phyloP scores from a whole-genome alignment of 2,888 invertebrate species.

The Coelopa pilipes region DNA sequence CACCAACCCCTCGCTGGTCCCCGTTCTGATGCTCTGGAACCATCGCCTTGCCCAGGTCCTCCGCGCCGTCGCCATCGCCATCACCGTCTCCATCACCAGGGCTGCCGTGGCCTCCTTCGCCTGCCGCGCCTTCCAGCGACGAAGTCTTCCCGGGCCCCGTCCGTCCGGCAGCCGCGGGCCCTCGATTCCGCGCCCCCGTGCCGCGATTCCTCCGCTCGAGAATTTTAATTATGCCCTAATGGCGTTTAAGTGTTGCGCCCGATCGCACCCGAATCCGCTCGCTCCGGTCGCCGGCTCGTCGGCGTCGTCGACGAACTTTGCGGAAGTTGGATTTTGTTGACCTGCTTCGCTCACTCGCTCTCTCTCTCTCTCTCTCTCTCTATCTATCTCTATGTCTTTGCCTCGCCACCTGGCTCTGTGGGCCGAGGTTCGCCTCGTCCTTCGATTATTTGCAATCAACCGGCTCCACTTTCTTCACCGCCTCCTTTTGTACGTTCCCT shows the following conservation, averaged over 20 bases:
- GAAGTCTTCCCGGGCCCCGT: too few relatives aligned
- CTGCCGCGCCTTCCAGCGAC: too few relatives aligned
- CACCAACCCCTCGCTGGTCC: too few relatives aligned
- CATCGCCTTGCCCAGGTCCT: too few relatives aligned
- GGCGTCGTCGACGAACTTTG: neutral
- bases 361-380: neutral
- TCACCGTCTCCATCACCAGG: too few relatives aligned
- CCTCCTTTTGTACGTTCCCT: neutral
- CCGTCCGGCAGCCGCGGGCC: too few relatives aligned
- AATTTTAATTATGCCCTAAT: constrained; percentile 64
- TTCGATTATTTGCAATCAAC: constrained; percentile 9
- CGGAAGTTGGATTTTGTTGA: constrained; percentile 4
- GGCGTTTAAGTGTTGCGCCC: constrained; percentile 57
- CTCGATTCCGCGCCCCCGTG: too few relatives aligned
- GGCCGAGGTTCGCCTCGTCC: neutral
- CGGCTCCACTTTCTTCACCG: neutral
- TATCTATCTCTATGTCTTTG: neutral
- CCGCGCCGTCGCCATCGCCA: too few relatives aligned
- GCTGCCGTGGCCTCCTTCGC: too few relatives aligned
- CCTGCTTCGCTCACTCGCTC: neutral
- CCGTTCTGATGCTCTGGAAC: too few relatives aligned
- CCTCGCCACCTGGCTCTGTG: neutral
- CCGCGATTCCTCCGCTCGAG: constrained; percentile 49
- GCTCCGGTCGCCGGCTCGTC: neutral
- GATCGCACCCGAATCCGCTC: neutral